Conservation (phyloP, 1,140 invertebrate species). For the Microplitis mediator region DNA sequence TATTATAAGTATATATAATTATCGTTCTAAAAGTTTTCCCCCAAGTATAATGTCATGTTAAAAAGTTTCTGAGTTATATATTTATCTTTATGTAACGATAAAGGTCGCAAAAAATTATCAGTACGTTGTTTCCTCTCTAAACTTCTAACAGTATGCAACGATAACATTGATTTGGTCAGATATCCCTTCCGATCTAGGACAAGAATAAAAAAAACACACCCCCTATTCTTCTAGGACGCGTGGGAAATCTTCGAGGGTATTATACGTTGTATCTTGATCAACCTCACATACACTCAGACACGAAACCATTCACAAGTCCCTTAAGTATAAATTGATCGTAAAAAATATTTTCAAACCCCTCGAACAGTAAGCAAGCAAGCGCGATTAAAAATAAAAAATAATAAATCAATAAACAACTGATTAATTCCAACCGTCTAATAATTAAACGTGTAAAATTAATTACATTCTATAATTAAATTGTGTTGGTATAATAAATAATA, state of each 20-base stretch:
- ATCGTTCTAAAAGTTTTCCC: no score
- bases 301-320: background rate
- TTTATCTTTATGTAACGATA: no score
- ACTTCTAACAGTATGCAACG: no score
- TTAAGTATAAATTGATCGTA: no score
- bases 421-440: no score
- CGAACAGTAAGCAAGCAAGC: background rate
- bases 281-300: background rate
- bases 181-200: background rate
- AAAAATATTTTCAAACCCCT: background rate
- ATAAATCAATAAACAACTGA: no score
- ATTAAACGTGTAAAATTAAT: no score
- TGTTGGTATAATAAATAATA: background rate
- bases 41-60: no score
- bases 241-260: slow-evolving; percentile 15
- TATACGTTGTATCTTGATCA: slow-evolving; percentile 8
- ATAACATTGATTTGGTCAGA: background rate
- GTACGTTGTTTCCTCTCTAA: no score
- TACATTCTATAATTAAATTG: background rate
- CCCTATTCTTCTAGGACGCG: background rate
- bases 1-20: no score
- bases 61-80: no score
- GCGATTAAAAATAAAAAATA: background rate
- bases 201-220: background rate
- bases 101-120: no score